phyloP scores from a whole-genome alignment of 2,797 vertebrate species.

The Graptemys geographica region DNA sequence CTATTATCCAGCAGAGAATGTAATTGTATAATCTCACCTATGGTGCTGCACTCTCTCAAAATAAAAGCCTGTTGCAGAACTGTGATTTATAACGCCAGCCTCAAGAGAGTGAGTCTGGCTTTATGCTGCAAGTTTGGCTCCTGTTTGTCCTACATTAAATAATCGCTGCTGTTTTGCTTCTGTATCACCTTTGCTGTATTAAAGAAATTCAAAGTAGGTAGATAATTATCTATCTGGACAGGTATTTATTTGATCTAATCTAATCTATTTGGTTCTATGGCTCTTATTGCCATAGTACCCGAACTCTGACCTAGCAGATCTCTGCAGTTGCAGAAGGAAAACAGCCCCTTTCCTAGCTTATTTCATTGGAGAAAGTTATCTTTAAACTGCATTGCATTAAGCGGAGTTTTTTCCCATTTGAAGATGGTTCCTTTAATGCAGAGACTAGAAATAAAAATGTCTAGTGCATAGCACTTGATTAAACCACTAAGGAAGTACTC shows the following conservation, averaged over 20 bases:
- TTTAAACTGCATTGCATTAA: neutral
- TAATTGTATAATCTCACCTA: fast-evolving
- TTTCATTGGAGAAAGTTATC: neutral
- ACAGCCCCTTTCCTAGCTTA: neutral
- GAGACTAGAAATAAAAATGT: neutral
- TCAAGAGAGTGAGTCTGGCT: neutral
- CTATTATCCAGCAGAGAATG: fast-evolving
- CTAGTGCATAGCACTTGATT: neutral
- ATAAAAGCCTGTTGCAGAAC: neutral
- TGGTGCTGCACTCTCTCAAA: neutral
- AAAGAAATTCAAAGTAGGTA: neutral
- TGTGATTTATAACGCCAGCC: slow-evolving; percentile 18
- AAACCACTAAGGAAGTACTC: neutral
- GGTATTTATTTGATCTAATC: neutral
- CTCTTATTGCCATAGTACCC: neutral
- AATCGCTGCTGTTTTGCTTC: neutral
- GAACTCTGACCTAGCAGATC: slow-evolving; percentile 5
- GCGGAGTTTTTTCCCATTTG: neutral
- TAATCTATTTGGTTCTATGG: neutral
- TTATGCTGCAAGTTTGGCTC: neutral
- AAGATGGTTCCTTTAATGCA: neutral
- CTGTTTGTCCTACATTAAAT: slow-evolving; percentile 2
- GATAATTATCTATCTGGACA: slow-evolving; percentile 44
- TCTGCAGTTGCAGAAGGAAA: slow-evolving; percentile 28
- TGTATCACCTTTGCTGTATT: neutral